Base-by-base conservation (phyloP, 2,113 vertebrate genomes). In the Pseudopipra pipra region DNA sequence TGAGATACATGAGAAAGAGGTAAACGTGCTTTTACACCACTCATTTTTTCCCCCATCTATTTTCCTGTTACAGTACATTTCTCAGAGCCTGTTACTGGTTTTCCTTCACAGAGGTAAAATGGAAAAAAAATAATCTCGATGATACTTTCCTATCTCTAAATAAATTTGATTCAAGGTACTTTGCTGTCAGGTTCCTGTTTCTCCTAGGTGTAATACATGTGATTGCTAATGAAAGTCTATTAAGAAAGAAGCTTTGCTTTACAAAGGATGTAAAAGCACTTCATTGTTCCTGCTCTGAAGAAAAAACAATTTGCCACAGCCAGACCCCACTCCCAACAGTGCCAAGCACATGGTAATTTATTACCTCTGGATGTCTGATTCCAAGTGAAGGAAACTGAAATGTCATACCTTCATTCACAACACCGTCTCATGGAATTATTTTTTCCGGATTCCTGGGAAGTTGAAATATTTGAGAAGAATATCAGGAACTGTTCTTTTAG, bases 401-500 rank as follows among this genome's bases (percentile, higher is more conserved):
- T 97, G 97, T 95, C 97, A 96, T 94, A 96, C 94, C 95, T 98
- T 98, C 97, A 98, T 98, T 98, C 98, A 97, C 91, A 97, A 97
- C 96, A 97, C 96, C 51, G 19, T 95, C 97, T 97, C 97, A 96
- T 94, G 97, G 97, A 98, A 98, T 96, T 98, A 98, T 98, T 98
- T 98, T 98, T 98, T 98, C 98, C 98, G 98, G 98, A 98, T 98
- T 98, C 98, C 96, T 98, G 97, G 98, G 98, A 98, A 98, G 98
- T 98, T 98, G 89, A 98, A 98, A 96, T 98, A 97, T 98, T 98
- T 97, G 95, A 98, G 97, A 98, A 98, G 98, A 98, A 98, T 98
- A 98, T 98, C 98, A 98, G 98, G 98, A 98, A 98, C 98, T 98
- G 97, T 98, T 98, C 96, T 97, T 98, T 97, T 96, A 98, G 98